Conservation (phyloP, 2,797 vertebrate species). For the Coccyzus lansbergi region DNA sequence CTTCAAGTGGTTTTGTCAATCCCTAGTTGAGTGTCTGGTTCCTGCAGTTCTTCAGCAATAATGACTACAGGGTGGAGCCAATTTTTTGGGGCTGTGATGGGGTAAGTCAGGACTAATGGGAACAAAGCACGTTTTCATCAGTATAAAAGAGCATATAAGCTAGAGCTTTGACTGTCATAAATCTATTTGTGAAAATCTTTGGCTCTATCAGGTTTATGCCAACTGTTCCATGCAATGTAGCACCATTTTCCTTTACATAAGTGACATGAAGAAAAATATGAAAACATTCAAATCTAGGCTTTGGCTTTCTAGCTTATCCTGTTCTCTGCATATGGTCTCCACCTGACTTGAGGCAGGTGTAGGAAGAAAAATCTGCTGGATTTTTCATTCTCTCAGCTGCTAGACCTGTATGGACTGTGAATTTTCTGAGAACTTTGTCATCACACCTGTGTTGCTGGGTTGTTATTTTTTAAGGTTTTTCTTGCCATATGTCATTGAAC, state of each 20-base stretch:
- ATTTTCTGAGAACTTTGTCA: neutral
- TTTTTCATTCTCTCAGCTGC: neutral
- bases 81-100: neutral
- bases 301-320: conserved; percentile 15
- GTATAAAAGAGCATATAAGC: neutral
- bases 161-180: neutral
- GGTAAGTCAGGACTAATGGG: neutral
- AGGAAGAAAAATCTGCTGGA: neutral
- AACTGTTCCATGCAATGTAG: neutral
- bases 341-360: neutral
- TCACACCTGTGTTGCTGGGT: neutral
- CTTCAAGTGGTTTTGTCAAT: neutral
- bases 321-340: neutral
- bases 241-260: neutral
- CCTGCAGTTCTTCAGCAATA: neutral
- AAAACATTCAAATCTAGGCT: neutral
- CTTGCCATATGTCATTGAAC: neutral
- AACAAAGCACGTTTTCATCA: neutral
- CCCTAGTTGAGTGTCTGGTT: neutral
- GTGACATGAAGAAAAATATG: neutral
- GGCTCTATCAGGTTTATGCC: neutral
- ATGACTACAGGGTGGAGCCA: neutral
- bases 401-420: neutral
- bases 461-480: neutral
- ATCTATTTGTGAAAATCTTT: neutral